Evolutionary conservation across 2,113 vertebrate species (phyloP), one percentile per base, ranked within the genome.

Genomic region (Sorex araneus): DNA sequence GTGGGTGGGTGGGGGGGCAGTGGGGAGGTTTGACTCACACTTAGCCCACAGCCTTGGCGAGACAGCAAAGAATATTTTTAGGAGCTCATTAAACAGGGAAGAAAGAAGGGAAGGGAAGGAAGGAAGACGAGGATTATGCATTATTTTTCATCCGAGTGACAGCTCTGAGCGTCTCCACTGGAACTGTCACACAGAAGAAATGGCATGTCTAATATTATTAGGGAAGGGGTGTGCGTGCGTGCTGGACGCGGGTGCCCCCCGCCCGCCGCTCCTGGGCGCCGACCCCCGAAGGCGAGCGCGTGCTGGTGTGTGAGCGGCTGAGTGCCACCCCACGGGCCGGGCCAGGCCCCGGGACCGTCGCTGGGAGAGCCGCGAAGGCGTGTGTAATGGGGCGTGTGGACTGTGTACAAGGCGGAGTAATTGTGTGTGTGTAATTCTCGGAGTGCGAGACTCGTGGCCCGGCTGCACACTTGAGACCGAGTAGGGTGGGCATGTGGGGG

Each of bases 61-160:
- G 97, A 96, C 92, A 71, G 96, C 89, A 83, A 94, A 95, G 97
- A 97, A 97, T 97, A 97, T 97, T 97, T 97, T 97, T 97, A 97
- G 97, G 97, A 96, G 96, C 97, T 97, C 97, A 97, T 97, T 97
- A 97, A 97, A 97, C 95, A 96, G 91, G 96, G 95, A 97, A 97
- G 97, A 97, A 97, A 96, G 96, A 96, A 97, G 89, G 92, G 60
- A 97, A 95, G 94, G 97, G 91, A 96, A 96, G 96, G 96, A 96
- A 97, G 95, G 96, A 96, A 97, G 97, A 96, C 0, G 89, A 95
- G 97, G 95, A 95, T 96, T 96, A 96, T 96, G 96, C 94, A 95
- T 97, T 97, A 97, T 96, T 97, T 97, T 97, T 97, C 97, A 97
- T 97, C 97, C 97, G 83, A 96, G 90, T 97, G 97, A 97, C 97